phyloP scores from a whole-genome alignment of 2,888 invertebrate species.

The Scaptomyza flava region DNA sequence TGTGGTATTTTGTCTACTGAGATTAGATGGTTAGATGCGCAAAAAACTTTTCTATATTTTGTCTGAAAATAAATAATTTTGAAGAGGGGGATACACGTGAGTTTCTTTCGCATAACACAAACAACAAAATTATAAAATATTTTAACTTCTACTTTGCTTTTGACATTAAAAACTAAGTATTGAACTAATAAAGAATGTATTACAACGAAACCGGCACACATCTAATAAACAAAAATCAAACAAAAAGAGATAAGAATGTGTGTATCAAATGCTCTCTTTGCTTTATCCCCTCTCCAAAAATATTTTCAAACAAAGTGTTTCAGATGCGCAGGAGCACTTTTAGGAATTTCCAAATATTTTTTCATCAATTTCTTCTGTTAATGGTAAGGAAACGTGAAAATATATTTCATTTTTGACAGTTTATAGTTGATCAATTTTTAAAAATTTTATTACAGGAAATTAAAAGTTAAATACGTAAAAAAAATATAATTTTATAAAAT shows the following conservation, averaged over 20 bases:
- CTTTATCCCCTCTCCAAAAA: conserved; percentile 83
- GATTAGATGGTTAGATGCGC: conserved; percentile 62
- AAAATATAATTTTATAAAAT: conserved; percentile 12
- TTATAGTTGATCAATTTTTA: conserved; percentile 9
- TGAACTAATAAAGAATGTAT: conserved; percentile 25
- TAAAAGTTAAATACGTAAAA: conserved; percentile 6
- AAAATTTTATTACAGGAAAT: conserved; percentile 7
- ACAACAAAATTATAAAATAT: conserved; percentile 71
- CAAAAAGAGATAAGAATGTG: neutral
- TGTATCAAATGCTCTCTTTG: conserved; percentile 47
- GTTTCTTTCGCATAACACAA: conserved; percentile 79
- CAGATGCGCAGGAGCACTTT: conserved; percentile 21
- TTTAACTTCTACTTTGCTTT: conserved; percentile 58
- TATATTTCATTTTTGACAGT: neutral
- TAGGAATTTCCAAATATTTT: conserved; percentile 2
- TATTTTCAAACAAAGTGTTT: conserved; percentile 61
- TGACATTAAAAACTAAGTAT: conserved; percentile 68
- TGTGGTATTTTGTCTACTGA: conserved; percentile 37
- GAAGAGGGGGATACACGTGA: conserved; percentile 84
- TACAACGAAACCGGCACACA: conserved; percentile 47
- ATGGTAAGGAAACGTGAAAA: neutral
- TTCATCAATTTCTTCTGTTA: conserved; percentile 10
- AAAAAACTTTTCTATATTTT: conserved; percentile 72
- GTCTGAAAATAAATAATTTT: conserved; percentile 84
- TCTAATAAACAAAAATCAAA: conserved; percentile 9